phyloP scores from a whole-genome alignment of 2,888 invertebrate genomes.

The Amphiduros pacificus region DNA sequence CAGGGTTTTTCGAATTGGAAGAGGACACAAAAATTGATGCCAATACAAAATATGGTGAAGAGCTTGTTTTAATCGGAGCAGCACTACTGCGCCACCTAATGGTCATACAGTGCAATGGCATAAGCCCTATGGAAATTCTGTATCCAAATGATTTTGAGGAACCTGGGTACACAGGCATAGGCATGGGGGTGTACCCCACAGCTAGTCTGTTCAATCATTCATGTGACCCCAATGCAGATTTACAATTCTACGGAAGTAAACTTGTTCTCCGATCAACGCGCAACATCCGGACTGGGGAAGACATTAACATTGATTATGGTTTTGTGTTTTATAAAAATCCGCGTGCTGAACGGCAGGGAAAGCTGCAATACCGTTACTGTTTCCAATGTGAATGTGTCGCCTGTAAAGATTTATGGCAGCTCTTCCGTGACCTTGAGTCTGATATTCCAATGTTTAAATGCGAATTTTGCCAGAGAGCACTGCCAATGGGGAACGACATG shows the following conservation, averaged over 20 bases:
- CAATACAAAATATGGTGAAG: conserved; percentile 1
- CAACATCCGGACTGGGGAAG: conserved; percentile 69
- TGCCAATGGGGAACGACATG: conserved; percentile 35
- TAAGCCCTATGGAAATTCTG: not conserved
- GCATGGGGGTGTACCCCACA: conserved; percentile 83
- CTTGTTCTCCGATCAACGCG: conserved; percentile 72
- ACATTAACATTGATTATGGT: conserved; percentile 81
- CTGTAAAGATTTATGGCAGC: conserved; percentile 64
- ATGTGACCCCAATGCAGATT: conserved; percentile 80
- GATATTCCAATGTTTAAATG: conserved; percentile 48
- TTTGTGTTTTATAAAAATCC: conserved; percentile 53
- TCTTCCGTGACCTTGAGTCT: conserved; percentile 43
- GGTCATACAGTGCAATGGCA: conserved; percentile 2
- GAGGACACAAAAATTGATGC: not conserved
- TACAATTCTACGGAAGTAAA: conserved; percentile 72
- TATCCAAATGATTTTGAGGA: conserved; percentile 31
- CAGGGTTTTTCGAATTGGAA: conserved; percentile 27
- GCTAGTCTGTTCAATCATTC: conserved; percentile 92
- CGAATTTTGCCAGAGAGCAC: conserved; percentile 37
- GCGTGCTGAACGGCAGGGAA: conserved; percentile 66
- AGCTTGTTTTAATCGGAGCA: not conserved
- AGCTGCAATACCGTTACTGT: conserved; percentile 73
- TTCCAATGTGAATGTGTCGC: conserved; percentile 78
- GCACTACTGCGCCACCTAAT: conserved; percentile 4
- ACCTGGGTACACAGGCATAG: conserved; percentile 64